Evolutionary conservation across 2,113 vertebrate species (phyloP).

Genomic region (Rostratula benghalensis): DNA sequence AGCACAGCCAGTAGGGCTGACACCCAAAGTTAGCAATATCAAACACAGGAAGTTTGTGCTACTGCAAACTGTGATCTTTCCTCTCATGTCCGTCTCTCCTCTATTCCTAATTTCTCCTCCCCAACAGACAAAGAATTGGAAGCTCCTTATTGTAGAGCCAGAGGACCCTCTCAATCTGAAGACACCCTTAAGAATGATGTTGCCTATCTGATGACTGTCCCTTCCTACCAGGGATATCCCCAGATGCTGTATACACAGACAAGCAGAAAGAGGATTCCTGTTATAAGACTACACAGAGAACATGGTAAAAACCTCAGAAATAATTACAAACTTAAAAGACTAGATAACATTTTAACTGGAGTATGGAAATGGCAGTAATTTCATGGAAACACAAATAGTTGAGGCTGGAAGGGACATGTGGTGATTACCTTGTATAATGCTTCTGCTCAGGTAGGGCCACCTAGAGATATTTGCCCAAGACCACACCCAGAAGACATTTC

Average conservation of each 20-base stretch:
- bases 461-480: not conserved
- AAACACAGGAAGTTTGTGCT: not conserved
- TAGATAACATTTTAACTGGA: not conserved
- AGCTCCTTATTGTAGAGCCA: not conserved
- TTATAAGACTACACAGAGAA: not conserved
- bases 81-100: not conserved
- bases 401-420: not conserved
- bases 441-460: not conserved
- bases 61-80: not conserved
- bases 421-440: not conserved
- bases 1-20: not conserved
- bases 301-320: not conserved
- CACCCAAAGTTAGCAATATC: not conserved
- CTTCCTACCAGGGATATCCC: not conserved
- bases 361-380: not conserved
- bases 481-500: not conserved
- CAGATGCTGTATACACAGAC: not conserved
- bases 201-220: not conserved
- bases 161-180: not conserved
- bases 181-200: not conserved
- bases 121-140: not conserved
- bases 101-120: not conserved
- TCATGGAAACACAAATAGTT: not conserved
- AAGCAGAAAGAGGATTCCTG: not conserved
- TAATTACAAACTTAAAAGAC: not conserved